Base-by-base conservation (phyloP, 2,797 vertebrate species). In the Peromyscus nudipes region DNA sequence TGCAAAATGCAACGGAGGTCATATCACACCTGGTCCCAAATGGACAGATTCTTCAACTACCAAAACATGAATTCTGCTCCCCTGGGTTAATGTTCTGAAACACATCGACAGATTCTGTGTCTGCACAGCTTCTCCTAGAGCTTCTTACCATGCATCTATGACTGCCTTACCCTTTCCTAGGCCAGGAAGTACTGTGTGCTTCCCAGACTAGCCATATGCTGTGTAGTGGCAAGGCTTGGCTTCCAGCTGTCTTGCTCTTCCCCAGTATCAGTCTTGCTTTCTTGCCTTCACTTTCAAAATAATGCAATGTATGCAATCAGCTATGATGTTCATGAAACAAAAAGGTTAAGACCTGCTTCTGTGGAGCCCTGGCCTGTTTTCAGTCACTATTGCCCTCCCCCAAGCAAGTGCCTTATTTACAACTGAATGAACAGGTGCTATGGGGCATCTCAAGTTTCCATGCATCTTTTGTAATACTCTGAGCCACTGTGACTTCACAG, bases 91-190 rank as follows among this genome's bases (percentile, higher is more conserved):
- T 27, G 57, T 16, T 64, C 49, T 69, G 14, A 65, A 17, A 7
- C 19, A 29, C 27, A 57, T 11, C 0, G 0, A 27, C 10, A 8
- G 10, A 46, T 85, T 80, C 34, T 64, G 19, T n/a, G 83, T n/a
- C 7, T 49, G 27, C 7, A n/a, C 4, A 6, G 0, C 1, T 79
- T 64, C 71, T 52, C 7, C 5, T 13, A 17, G 23, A 62, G 37
- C 16, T 62, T 27, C 23, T 25, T 31, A 62, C 17, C 23, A 85
- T 88, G n/a, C 9, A 6, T 79, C 37, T 81, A 1, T 40, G 21
- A 55, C 10, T 14, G 13, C 21, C 37, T 60, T 2, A 8, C 0
- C 5, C 3, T 57, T n/a, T 3, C 25, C 2, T 11, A 0, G 4
- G 31, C 12, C 46, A 8, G 7, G 16, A 31, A 16, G 34, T 1